Conservation (phyloP, 2,113 vertebrate genomes). For the Cryptoleucopteryx plumbea region DNA sequence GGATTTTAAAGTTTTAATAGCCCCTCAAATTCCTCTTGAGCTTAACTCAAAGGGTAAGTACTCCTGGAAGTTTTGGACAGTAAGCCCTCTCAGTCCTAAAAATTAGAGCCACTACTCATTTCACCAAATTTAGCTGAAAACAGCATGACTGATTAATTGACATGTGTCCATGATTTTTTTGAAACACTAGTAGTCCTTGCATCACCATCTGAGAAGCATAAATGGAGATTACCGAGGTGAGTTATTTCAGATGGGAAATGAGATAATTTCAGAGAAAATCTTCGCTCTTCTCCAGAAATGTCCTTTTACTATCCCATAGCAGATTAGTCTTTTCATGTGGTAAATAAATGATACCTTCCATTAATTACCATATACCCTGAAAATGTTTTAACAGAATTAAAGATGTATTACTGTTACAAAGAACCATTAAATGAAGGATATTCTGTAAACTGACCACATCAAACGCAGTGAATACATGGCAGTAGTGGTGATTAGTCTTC, state of each 20-base stretch:
- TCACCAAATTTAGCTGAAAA: not conserved
- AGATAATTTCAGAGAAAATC: not conserved
- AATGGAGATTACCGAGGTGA: not conserved
- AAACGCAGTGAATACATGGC: constrained; percentile 98
- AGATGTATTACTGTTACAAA: not conserved
- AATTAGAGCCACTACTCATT: not conserved
- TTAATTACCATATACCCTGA: not conserved
- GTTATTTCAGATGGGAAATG: not conserved
- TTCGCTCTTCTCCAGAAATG: not conserved
- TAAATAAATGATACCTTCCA: not conserved
- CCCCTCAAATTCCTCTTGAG: not conserved
- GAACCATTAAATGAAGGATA: not conserved
- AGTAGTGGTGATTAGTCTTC: constrained; percentile 99
- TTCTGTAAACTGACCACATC: constrained; percentile 88
- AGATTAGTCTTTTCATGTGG: not conserved
- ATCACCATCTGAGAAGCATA: not conserved
- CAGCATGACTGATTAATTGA: not conserved
- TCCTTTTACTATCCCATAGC: not conserved
- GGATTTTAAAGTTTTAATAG: not conserved
- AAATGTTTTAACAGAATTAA: not conserved
- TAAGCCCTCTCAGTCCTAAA: not conserved
- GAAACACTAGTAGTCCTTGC: not conserved
- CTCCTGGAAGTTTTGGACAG: not conserved
- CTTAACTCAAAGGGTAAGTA: not conserved
- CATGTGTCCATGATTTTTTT: not conserved